Base-by-base conservation (phyloP, 2,113 vertebrate species). In the Engystomops pustulosus region DNA sequence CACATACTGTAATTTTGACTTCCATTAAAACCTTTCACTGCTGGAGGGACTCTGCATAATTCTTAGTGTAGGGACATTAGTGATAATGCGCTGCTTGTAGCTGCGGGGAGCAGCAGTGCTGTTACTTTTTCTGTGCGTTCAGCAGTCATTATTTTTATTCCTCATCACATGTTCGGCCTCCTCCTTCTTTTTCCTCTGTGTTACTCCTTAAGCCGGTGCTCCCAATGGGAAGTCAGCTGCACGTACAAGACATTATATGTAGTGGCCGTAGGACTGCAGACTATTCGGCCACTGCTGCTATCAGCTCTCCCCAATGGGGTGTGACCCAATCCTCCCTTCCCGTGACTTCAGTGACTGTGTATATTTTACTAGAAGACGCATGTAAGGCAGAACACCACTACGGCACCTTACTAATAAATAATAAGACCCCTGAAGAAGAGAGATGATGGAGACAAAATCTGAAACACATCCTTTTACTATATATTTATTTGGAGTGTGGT, bases 101-200 rank as follows among this genome's bases (percentile, higher is more conserved):
- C 62, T 47, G 25, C 65, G 47, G 65, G 44, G 41, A 51, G 62
- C 79, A 81, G 60, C 41, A 81, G 70, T 70, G 44, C 14, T 49
- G 65, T 51, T 34, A 8, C 7, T 23, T 75, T 80, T 80, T 9
- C 38, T 69, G 79, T 51, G 45, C 30, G 6, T 70, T 70, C 65
- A 81, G 79, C 79, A 70, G 47, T 70, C 67, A 38, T n/a, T n/a
- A n/a, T 81, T 70, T 80, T 67, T 67, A 45, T 80, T 80, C 79
- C 44, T 23, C 62, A 53, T 81, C 65, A 70, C 60, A 68, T 68
- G 60, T 45, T n/a, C 17, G 25, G 6, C 79, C n/a, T 58, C 60
- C 60, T 32, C 25, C 27, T 45, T 11, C 44, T 45, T 12, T 41
- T 70, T 70, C 36, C 23, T 70, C 68, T 44, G 68, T 49, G 60